Evolutionary conservation across 2,113 vertebrate species (phyloP), one percentile per base, ranked within the genome.

Genomic region (Nothocercus julius): DNA sequence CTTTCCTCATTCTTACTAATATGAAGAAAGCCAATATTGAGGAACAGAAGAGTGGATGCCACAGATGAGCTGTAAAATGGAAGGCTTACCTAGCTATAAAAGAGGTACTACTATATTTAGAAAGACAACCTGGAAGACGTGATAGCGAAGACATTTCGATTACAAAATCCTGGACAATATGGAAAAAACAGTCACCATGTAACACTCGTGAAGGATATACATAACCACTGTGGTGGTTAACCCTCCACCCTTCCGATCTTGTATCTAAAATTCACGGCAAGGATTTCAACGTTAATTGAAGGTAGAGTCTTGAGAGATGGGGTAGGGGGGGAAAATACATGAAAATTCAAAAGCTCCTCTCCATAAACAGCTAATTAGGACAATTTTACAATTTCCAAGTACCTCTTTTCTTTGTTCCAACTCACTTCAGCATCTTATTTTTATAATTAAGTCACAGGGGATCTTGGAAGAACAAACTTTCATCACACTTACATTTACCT

Each of bases 11-110:
- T 68, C 44, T 69, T 53, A 84, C 27, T 17, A 19, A 6, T 5
- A 28, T 0, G 3, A 49, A 90, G 66, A 76, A 53, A 14, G 44
- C 9, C 7, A 68, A 38, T 56, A 78, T 74, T 53, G 0, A 0
- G 61, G 69, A 83, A 49, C 17, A 47, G 42, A 86, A 14, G n/a
- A 82, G 70, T 1, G 2, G 22, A 13, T 87, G 47, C 64, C 40
- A 73, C 13, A 68, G 38, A 61, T 25, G 27, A 74, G 51, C 9
- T 4, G 6, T 19, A 61, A 92, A 93, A 74, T 24, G 17, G 40
- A 75, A 84, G 25, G 30, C 77, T 63, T 86, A 59, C 27, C 36
- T 28, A 79, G 80, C 34, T 79, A 45, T 44, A 49, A 64, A 74
- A 74, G 38, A 77, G 76, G 20, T 42, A 11, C 30, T 61, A 22